phyloP scores from a whole-genome alignment of 1,140 invertebrate species.

The Calliphora vicina region DNA sequence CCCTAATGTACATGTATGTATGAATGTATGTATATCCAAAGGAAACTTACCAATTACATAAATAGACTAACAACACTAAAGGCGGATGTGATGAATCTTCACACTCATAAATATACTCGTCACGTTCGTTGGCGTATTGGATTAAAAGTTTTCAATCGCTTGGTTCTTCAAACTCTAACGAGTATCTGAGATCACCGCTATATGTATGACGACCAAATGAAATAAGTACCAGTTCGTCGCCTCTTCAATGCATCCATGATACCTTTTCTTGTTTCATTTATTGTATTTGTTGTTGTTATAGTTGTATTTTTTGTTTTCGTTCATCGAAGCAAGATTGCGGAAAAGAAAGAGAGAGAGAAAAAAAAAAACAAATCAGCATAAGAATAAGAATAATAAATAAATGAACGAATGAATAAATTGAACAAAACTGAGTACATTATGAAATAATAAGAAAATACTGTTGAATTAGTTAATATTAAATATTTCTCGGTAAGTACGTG shows the following conservation, averaged over 20 bases:
- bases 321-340: neutral
- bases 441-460: conserved; percentile 8
- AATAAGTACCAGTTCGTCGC: conserved; percentile 76
- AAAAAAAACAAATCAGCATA: neutral
- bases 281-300: conserved; percentile 43
- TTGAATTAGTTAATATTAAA: neutral
- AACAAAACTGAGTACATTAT: conserved; percentile 11
- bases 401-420: neutral
- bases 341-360: conserved; percentile 13
- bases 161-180: conserved; percentile 76
- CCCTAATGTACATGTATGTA: neutral
- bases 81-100: conserved; percentile 82
- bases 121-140: conserved; percentile 75
- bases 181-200: conserved; percentile 79
- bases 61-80: conserved; percentile 74
- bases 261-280: conserved; percentile 65
- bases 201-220: conserved; percentile 82
- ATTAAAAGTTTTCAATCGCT: conserved; percentile 82
- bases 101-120: conserved; percentile 81
- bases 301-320: too few relatives aligned
- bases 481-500: neutral
- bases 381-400: conserved; percentile 2
- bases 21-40: neutral
- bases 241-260: conserved; percentile 78
- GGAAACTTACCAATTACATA: conserved; percentile 75